Evolutionary conservation across 1,140 invertebrate species (phyloP).

Genomic region (Procambarus virginalis): DNA sequence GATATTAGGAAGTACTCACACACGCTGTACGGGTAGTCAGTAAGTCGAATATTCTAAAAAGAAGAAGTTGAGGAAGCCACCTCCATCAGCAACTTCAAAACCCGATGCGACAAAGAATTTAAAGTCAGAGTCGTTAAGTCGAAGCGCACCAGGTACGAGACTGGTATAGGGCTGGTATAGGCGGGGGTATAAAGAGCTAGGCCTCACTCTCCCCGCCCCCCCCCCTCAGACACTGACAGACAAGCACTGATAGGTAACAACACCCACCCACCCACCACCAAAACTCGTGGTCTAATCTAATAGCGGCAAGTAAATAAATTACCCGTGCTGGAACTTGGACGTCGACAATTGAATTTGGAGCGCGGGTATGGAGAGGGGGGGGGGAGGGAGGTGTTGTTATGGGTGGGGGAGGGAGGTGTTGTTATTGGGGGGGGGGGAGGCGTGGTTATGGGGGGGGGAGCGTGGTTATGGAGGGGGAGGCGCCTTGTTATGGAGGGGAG

Average conservation of each 20-base stretch:
- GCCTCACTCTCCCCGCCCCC: neutral
- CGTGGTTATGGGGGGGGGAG: neutral
- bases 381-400: neutral
- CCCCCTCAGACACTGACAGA: conserved; percentile 1
- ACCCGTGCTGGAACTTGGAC: conserved; percentile 62
- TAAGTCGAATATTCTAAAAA: too few species aligned
- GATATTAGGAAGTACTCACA: too few species aligned
- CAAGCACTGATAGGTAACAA: conserved; percentile 14
- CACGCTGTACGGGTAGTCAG: too few species aligned
- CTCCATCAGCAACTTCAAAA: too few species aligned
- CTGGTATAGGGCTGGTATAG: too few species aligned
- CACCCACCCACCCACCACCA: conserved; percentile 48
- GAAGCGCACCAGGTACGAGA: too few species aligned
- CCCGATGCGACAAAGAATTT: too few species aligned
- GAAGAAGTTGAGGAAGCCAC: too few species aligned
- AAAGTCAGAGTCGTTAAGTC: too few species aligned
- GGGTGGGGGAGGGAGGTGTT: neutral
- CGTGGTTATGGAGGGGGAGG: neutral
- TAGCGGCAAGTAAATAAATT: conserved; percentile 65
- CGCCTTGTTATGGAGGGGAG: too few species aligned
- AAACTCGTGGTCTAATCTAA: conserved; percentile 64
- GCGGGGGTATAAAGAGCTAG: too few species aligned
- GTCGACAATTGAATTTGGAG: conserved; percentile 64
- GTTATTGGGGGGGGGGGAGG: neutral
- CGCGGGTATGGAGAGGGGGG: conserved; percentile 14